Conservation (phyloP, 2,888 invertebrate genomes). For the Electrophaes corylata region DNA sequence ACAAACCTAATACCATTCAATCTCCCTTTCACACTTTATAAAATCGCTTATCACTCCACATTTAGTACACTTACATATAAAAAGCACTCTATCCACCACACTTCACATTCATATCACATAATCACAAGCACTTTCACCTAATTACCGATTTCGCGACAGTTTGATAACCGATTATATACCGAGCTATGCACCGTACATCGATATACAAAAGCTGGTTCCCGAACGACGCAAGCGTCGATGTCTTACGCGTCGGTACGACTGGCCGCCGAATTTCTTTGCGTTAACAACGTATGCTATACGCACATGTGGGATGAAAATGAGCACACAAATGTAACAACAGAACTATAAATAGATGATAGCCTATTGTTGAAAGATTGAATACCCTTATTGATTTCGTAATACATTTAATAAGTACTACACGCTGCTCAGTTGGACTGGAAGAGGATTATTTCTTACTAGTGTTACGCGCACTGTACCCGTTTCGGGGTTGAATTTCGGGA, state of each 20-base stretch:
- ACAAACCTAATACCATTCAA: too few species aligned
- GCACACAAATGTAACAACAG: slow-evolving; percentile 40
- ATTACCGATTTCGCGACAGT: slow-evolving; percentile 27
- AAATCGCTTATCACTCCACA: slow-evolving; percentile 10
- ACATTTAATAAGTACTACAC: not conserved
- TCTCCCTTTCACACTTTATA: slow-evolving; percentile 10
- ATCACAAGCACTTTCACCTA: slow-evolving; percentile 37
- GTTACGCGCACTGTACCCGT: too few species aligned
- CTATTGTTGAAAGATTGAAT: slow-evolving; percentile 41
- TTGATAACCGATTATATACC: slow-evolving; percentile 30
- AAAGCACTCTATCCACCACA: slow-evolving; percentile 26
- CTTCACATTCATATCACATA: slow-evolving; percentile 34
- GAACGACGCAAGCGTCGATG: slow-evolving; percentile 61
- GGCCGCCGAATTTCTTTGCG: slow-evolving; percentile 68
- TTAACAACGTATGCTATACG: slow-evolving; percentile 49
- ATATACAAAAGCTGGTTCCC: slow-evolving; percentile 18
- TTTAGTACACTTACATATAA: slow-evolving; percentile 11
- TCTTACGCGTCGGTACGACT: slow-evolving; percentile 68
- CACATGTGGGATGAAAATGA: slow-evolving; percentile 53
- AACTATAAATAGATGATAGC: slow-evolving; percentile 46
- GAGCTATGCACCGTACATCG: slow-evolving; percentile 32
- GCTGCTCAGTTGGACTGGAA: too few species aligned
- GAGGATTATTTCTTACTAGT: too few species aligned
- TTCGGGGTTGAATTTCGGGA: too few species aligned
- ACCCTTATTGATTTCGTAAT: slow-evolving; percentile 22